phyloP scores from a whole-genome alignment of 2,888 invertebrate genomes.

The Drosophila leonis region DNA sequence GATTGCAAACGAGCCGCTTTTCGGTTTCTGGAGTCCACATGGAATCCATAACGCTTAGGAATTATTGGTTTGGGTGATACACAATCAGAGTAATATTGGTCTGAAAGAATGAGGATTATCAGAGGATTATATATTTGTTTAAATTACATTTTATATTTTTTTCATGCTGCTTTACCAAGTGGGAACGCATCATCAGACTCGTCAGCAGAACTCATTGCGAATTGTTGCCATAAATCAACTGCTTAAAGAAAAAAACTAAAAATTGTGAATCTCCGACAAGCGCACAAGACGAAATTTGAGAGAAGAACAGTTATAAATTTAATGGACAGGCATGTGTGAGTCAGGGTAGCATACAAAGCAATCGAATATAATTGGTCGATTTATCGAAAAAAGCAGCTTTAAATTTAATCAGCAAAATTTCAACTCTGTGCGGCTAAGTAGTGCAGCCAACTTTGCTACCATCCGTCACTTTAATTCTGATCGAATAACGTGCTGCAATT shows the following conservation, averaged over 20 bases:
- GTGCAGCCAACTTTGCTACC: slow-evolving; percentile 33
- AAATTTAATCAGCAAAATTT: background rate
- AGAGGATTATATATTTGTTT: background rate
- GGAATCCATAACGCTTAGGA: slow-evolving; percentile 24
- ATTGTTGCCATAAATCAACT: background rate
- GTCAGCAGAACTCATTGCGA: slow-evolving; percentile 25
- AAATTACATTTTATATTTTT: background rate
- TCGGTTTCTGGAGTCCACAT: slow-evolving; percentile 10
- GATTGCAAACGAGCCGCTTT: slow-evolving; percentile 49
- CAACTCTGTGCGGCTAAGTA: background rate
- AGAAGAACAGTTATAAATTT: slow-evolving; percentile 49
- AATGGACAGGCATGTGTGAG: background rate
- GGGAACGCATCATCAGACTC: slow-evolving; percentile 13
- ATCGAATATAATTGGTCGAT: background rate
- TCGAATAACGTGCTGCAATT: slow-evolving; percentile 1
- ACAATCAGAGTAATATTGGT: slow-evolving; percentile 44
- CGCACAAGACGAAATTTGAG: background rate
- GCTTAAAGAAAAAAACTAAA: background rate
- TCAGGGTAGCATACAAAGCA: background rate
- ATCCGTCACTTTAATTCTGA: slow-evolving; percentile 41
- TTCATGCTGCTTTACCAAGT: slow-evolving; percentile 26
- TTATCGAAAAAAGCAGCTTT: background rate
- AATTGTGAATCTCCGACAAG: background rate
- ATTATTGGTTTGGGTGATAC: slow-evolving; percentile 50
- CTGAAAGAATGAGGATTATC: slow-evolving; percentile 18